Percentiles rank a stretch among this genome's conserved stretches.
phyloP scores from a whole-genome alignment of 2,888 invertebrate species.

The Phaedon cochleariae region DNA sequence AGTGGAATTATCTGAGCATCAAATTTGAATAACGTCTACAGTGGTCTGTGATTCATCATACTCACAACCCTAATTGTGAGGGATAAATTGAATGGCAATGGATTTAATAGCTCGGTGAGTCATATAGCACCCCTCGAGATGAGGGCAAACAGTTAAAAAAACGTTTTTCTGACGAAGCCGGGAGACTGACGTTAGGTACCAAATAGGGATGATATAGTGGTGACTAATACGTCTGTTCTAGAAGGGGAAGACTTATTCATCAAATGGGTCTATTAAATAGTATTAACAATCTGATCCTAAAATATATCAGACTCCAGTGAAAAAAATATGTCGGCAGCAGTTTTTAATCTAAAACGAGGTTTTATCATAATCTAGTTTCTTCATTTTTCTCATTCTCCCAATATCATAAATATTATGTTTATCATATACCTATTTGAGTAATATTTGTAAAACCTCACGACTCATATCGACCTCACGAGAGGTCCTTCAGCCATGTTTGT shows the following conservation, averaged over 20 bases:
- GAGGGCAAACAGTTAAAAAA: conserved; percentile 17
- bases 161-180: conserved; percentile 2
- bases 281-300: too few species aligned
- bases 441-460: too few species aligned
- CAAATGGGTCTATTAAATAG: background rate
- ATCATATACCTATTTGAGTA: too few species aligned
- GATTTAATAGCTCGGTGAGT: conserved; percentile 20
- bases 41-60: conserved; percentile 10
- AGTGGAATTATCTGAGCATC: conserved; percentile 9
- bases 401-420: too few species aligned
- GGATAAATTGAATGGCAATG: conserved; percentile 27
- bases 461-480: too few species aligned
- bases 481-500: too few species aligned
- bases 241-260: conserved; percentile 17
- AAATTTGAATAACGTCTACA: conserved; percentile 3
- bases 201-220: conserved; percentile 8
- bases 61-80: conserved; percentile 14
- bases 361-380: too few species aligned
- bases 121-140: background rate
- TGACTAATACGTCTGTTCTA: conserved; percentile 6
- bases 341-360: too few species aligned
- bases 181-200: conserved; percentile 1
- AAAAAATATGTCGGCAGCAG: too few species aligned
- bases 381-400: too few species aligned
- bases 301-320: too few species aligned